Conservation (phyloP, 2,888 invertebrate species). For the Abscondita cerata region DNA sequence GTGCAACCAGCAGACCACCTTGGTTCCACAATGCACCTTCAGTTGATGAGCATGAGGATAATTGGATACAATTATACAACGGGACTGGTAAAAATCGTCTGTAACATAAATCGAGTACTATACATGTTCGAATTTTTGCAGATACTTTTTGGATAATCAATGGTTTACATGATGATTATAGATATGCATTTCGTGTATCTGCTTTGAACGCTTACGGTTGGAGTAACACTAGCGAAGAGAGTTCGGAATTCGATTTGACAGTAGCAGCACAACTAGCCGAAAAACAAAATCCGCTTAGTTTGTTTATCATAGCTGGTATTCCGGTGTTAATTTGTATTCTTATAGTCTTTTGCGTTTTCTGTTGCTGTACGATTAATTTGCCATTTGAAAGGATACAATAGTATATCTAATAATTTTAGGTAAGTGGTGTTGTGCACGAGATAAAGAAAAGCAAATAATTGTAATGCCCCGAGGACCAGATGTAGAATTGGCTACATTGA, state of each 20-base stretch:
- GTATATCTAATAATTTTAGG: slow-evolving; percentile 29
- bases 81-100: slow-evolving; percentile 68
- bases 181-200: slow-evolving; percentile 77
- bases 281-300: slow-evolving; percentile 60
- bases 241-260: slow-evolving; percentile 65
- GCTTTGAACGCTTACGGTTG: slow-evolving; percentile 84
- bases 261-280: slow-evolving; percentile 59
- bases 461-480: slow-evolving; percentile 63
- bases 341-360: slow-evolving; percentile 58
- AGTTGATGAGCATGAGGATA: slow-evolving; percentile 65
- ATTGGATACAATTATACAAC: slow-evolving; percentile 75
- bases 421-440: slow-evolving; percentile 61
- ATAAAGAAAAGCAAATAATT: slow-evolving; percentile 66
- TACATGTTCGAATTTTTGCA: slow-evolving; percentile 51
- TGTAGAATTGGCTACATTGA: slow-evolving; percentile 84
- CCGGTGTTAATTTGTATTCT: slow-evolving; percentile 62
- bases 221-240: slow-evolving; percentile 77
- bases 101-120: no score
- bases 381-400: background rate
- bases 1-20: slow-evolving; percentile 49
- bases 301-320: slow-evolving; percentile 69
- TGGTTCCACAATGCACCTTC: slow-evolving; percentile 58
- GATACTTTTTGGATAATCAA: slow-evolving; percentile 83
- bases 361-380: slow-evolving; percentile 56
- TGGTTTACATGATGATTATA: slow-evolving; percentile 66